Evolutionary conservation across 2,113 vertebrate genomes (phyloP), one percentile per base, ranked within the genome.

Genomic region (Rhinogobius similis): DNA sequence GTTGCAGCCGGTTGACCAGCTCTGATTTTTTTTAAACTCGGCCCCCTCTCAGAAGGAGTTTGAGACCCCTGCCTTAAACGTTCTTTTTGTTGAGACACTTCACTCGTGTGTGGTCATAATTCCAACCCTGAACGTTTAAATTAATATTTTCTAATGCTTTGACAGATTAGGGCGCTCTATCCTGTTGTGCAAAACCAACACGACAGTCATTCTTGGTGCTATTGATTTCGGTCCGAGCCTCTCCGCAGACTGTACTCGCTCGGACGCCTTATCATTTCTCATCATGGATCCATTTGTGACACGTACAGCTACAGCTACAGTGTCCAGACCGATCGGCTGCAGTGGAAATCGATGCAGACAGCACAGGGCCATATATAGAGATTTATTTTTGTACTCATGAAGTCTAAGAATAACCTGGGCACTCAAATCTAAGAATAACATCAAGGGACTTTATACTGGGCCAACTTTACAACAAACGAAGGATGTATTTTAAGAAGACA

Each of bases 121-220:
- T 48, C 21, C 2, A 50, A 50, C 4, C 46, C 46, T 21, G 46
- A 50, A 10, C 46, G 9, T 21, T 41, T 41, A 10, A 41, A 41
- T 11, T 41, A 41, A 41, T 41, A 10, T 41, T 11, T 10, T 41
- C 10, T 13, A 41, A 41, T 3, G 39, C n/a, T 9, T 5, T 46
- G 44, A 46, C 44, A 21, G 69, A 81, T 64, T 64, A 58, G 68
- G 50, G 0, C 21, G 12, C 16, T 23, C 14, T 55, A 12, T 77
- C 72, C 65, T 82, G 76, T 65, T 69, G 62, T 67, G 74, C 74
- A 67, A 36, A 65, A 79, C 59, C 21, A 18, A 75, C 68, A 73
- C 73, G 68, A 76, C 61, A 3, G 2, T n/a, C 46, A 59, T 63
- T 70, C 78, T 65, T 74, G 29, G 76, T 73, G 77, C 70, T 62